Evolutionary conservation across 2,113 vertebrate genomes (phyloP), one percentile per base, ranked within the genome.

Genomic region (Saguinus midas): DNA sequence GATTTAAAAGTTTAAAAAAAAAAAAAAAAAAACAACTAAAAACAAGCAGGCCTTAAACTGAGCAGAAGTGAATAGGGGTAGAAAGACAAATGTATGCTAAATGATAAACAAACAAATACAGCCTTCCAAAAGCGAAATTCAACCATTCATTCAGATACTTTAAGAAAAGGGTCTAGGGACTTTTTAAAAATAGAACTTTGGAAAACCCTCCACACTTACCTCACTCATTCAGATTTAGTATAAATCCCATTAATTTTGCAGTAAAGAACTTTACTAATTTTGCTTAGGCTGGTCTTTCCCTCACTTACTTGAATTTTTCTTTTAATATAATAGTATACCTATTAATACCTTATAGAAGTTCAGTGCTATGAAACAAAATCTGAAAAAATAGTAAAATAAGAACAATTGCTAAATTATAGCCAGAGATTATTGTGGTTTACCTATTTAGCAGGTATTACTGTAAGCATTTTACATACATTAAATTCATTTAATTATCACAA

Each of bases 381-480:
- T 75, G 43, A 78, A 48, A 92, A 90, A 92, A 90, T 8, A 61
- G 27, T 64, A 80, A 90, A 89, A 68, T 55, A 72, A 96, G 45
- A 32, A 37, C 35, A 50, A 29, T 20, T 86, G 17, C 21, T 78
- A 89, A 52, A 84, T 3, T 66, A 73, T 7, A 76, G 27, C 3
- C 21, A 50, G 48, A 2, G 17, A 25, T 91, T 79, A 37, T 35
- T 37, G 45, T 27, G 29, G 8, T 43, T 87, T 25, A 48, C 14
- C 32, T 37, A 79, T 57, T 80, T 52, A 35, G 37, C 45, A 72
- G 18, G 9, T 52, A 72, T 87, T 40, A 73, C 94, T 78, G 50
- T 66, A 81, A 83, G n/a, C 25, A 78, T 82, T 72, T 84, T 70
- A 76, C 57, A 18, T 21, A 3, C 58, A 48, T 75, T 25, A 64